Evolutionary conservation across 2,888 invertebrate species (phyloP), one percentile per base, ranked within the genome.

Genomic region (Synergus umbraculus): DNA sequence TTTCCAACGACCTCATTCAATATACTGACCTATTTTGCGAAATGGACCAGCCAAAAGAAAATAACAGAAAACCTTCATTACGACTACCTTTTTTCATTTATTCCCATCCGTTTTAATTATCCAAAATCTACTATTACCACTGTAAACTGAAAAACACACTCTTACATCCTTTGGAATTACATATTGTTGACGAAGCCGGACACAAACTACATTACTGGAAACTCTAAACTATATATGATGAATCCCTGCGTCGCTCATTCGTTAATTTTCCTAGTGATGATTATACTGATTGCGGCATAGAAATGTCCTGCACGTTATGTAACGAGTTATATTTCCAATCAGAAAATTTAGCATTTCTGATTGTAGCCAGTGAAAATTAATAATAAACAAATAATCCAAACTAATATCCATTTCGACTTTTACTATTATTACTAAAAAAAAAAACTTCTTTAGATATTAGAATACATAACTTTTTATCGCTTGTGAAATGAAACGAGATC

Each of bases 21-120:
- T 66, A 66, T 66, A 66, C 41, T 66, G 43, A 66, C 66, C 66
- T 66, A 44, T 66, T 44, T 66, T 66, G 44, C 18, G 9, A 46
- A 46, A 22, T 67, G 46, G 13, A 44, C 18, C 22, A 22, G 18
- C 0, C 46, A 44, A 67, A 67, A 22, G 67, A 22, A 67, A 60
- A 44, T 12, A 44, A 67, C 7, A 7, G 18, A 4, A 18, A 22
- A 15, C 43, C 43, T 46, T 18, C 13, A 67, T 67, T 44, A 46
- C 1, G 10, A 29, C 4, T 15, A 22, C 60, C 2, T 4, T 13
- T 29, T 44, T 13, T 1, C 18, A 13, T 46, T 67, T 46, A 22
- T 67, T n/a, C 10, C 2, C 54, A n/a, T 18, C n/a, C n/a, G 9
- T 54, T 22, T 60, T 29, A 60, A 60, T 22, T 60, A 22, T 12